Percentiles rank a stretch among this genome's conserved stretches.
These are phyloP conservation scores for Anarrhichthys ocellatus DNA, from an alignment of 2,113 vertebrate species.

Conservation along the genomic window DNA sequence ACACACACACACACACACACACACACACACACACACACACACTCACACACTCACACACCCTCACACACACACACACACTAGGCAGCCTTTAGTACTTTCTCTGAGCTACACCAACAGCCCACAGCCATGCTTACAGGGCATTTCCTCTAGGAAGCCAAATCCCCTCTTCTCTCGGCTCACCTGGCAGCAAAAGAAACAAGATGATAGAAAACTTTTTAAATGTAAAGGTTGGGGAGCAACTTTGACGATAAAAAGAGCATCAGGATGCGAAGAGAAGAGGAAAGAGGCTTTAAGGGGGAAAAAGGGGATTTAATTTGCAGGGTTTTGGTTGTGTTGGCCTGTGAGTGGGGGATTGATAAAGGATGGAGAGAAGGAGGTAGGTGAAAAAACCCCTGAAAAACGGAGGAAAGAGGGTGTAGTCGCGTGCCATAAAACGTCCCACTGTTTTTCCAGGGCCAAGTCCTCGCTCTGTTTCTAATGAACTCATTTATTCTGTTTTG, in stretches of 20 bases:
- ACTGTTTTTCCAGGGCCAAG: conserved; percentile 69
- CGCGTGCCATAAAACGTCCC: conserved; percentile 61
- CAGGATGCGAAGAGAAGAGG: conserved; percentile 73
- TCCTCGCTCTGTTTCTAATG: conserved; percentile 67
- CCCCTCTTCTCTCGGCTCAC: conserved; percentile 70
- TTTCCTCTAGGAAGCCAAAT: conserved; percentile 72
- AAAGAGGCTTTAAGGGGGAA: conserved; percentile 65
- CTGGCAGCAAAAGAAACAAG: conserved; percentile 65
- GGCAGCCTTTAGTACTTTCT: conserved; percentile 55
- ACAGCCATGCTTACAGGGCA: conserved; percentile 75
- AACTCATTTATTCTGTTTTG: conserved; percentile 77
- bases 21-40: conserved; percentile 23
- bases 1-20: conserved; percentile 17
- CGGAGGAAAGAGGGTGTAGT: conserved; percentile 37
- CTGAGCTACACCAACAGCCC: conserved; percentile 71
- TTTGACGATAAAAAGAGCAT: conserved; percentile 75
- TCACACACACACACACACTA: conserved; percentile 21
- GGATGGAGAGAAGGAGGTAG: conserved; percentile 37
- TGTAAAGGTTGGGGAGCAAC: conserved; percentile 64
- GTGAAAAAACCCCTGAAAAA: conserved; percentile 20
- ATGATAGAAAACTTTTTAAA: conserved; percentile 71
- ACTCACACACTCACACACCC: too few relatives aligned
- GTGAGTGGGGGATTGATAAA: conserved; percentile 56
- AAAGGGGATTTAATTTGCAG: conserved; percentile 64
- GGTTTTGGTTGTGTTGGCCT: conserved; percentile 65